Evolutionary conservation across 2,113 vertebrate species (phyloP).

Genomic region (Pteropus alecto): DNA sequence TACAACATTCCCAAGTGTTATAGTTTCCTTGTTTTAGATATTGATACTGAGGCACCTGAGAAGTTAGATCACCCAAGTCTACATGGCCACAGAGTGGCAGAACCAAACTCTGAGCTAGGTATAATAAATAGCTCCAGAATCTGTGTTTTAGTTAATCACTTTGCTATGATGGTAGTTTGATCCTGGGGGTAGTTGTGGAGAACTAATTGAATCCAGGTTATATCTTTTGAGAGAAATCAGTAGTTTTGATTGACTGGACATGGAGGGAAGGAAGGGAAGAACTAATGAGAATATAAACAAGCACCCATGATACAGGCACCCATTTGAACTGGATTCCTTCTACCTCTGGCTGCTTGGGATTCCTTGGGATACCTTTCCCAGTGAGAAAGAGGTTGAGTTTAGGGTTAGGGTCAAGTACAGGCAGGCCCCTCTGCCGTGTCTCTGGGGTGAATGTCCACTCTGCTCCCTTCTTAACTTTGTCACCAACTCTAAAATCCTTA

Average conservation of each 20-base stretch:
- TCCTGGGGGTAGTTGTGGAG: background rate
- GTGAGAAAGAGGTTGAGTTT: background rate
- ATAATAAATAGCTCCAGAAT: background rate
- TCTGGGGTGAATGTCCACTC: background rate
- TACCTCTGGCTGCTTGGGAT: background rate
- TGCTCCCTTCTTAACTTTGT: background rate
- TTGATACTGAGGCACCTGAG: background rate
- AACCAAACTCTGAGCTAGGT: background rate
- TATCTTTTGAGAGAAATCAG: background rate
- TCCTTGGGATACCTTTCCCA: background rate
- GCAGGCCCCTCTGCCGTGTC: too few relatives aligned
- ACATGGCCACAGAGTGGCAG: background rate
- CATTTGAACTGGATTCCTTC: background rate
- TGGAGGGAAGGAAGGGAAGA: background rate
- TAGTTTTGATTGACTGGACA: background rate
- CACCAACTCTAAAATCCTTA: background rate
- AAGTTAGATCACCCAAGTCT: background rate
- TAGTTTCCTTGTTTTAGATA: background rate
- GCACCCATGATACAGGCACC: too few relatives aligned
- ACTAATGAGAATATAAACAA: too few relatives aligned
- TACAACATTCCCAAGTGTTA: background rate
- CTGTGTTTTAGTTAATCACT: background rate
- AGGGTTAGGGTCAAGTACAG: background rate
- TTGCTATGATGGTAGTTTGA: background rate
- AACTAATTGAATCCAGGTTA: background rate